Percentiles rank a stretch among this genome's conserved stretches.
These are phyloP conservation scores for Capitulum mitella DNA, from an alignment of 2,888 invertebrate genomes.

Conservation along the genomic window DNA sequence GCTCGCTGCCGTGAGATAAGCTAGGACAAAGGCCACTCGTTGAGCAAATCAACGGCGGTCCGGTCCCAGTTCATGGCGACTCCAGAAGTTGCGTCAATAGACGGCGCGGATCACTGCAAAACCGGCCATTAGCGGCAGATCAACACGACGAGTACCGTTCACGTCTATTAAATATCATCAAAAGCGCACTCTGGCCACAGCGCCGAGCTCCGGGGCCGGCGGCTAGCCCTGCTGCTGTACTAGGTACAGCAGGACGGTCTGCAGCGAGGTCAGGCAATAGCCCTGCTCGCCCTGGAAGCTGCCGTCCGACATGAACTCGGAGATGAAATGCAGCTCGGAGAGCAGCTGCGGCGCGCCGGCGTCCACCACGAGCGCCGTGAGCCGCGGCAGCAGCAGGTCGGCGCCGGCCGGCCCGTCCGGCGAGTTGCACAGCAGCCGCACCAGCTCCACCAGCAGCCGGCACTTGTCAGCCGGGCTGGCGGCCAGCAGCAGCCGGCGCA, in stretches of 20 bases:
- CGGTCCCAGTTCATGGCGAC: no score
- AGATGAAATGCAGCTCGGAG: conserved; percentile 22
- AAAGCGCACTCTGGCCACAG: no score
- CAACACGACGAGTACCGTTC: no score
- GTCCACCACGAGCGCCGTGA: background rate
- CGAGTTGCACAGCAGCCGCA: background rate
- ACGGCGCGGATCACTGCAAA: no score
- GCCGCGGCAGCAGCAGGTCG: conserved; percentile 21
- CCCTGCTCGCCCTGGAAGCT: background rate
- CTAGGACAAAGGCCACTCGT: no score
- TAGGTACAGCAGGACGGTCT: conserved; percentile 17
- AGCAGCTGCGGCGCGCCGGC: conserved; percentile 16
- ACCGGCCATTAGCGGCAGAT: no score
- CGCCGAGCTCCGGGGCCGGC: no score
- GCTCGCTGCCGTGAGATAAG: no score
- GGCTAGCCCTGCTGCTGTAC: no score
- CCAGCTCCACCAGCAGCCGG: conserved; percentile 20
- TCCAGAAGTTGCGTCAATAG: no score
- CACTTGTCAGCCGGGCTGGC: conserved; percentile 6
- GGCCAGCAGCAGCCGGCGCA: conserved; percentile 16
- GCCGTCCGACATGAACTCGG: background rate
- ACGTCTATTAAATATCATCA: no score
- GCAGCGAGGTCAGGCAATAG: conserved; percentile 25
- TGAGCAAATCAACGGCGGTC: no score
- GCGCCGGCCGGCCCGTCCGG: background rate